Percentiles rank a stretch among this genome's conserved stretches.
Evolutionary conservation across 1,140 invertebrate genomes (phyloP).

Genomic region (Mizuhopecten yessoensis): DNA sequence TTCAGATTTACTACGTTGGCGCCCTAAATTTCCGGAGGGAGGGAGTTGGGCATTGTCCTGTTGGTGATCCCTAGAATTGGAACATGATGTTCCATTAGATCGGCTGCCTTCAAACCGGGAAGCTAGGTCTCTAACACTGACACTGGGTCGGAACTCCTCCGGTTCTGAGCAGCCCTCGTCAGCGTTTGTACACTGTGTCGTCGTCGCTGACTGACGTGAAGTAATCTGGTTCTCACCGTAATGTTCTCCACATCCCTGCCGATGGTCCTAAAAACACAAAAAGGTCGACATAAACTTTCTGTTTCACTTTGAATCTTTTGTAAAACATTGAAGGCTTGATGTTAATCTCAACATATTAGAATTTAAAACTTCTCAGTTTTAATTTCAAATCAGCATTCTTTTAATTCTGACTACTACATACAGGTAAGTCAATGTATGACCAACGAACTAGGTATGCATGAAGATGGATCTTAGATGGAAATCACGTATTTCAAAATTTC

Average conservation of each 20-base stretch:
- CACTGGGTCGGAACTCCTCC: conserved; percentile 62
- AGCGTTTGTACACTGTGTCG: not conserved
- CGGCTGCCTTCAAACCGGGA: conserved; percentile 68
- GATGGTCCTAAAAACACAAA: conserved; percentile 51
- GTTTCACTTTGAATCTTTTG: no score
- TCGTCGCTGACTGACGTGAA: not conserved
- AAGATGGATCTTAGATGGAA: not conserved
- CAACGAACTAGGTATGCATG: conserved; percentile 2
- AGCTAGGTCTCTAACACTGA: conserved; percentile 72
- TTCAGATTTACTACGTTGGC: conserved; percentile 74
- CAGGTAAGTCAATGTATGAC: conserved; percentile 3
- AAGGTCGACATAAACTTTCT: not conserved
- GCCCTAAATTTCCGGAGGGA: conserved; percentile 40
- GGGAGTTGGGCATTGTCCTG: not conserved
- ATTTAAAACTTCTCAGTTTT: no score
- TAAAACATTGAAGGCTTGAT: no score
- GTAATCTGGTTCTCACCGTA: conserved; percentile 44
- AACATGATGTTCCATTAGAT: not conserved
- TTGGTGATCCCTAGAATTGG: conserved; percentile 49
- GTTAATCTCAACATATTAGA: no score
- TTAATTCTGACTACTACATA: no score
- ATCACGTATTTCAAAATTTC: not conserved
- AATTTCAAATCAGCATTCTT: no score
- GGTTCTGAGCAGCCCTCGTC: conserved; percentile 30
- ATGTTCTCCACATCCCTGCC: conserved; percentile 46